These are phyloP conservation scores for Pristionchus exspectatus DNA, from an alignment of 2,888 invertebrate genomes.

Conservation along the genomic window DNA sequence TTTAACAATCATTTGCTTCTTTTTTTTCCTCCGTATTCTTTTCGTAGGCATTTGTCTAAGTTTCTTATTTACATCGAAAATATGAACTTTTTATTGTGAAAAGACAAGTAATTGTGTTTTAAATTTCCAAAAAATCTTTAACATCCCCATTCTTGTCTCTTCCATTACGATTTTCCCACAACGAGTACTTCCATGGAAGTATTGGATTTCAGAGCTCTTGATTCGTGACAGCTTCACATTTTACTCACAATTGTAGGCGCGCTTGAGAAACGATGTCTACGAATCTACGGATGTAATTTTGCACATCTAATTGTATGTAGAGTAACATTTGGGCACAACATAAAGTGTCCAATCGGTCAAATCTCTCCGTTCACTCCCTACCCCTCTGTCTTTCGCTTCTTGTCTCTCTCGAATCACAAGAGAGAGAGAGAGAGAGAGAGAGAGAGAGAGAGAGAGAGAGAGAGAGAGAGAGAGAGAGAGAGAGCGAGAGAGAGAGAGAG, in stretches of 20 bases:
- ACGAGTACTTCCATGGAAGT: not conserved
- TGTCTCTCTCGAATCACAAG: slow-evolving; percentile 24
- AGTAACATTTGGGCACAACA: not conserved
- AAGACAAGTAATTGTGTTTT: not conserved
- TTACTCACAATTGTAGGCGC: not conserved
- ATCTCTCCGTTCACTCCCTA: not conserved
- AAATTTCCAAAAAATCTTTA: not conserved
- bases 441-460: slow-evolving; percentile 2
- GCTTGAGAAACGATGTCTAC: not conserved
- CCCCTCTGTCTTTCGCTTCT: slow-evolving; percentile 8
- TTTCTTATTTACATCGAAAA: too few relatives aligned
- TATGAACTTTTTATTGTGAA: too few relatives aligned
- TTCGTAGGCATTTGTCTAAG: not conserved
- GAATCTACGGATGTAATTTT: not conserved
- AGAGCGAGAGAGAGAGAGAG: not conserved
- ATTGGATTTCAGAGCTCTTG: slow-evolving; percentile 23
- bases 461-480: not conserved
- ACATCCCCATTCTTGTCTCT: not conserved
- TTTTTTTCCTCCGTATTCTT: not conserved
- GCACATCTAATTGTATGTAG: not conserved
- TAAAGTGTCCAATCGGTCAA: not conserved
- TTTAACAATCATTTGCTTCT: not conserved
- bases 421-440: not conserved
- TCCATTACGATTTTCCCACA: not conserved
- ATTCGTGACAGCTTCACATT: slow-evolving; percentile 7